These are phyloP conservation scores for Euzophera pinguis DNA, from an alignment of 2,888 invertebrate species.

Conservation along the genomic window DNA sequence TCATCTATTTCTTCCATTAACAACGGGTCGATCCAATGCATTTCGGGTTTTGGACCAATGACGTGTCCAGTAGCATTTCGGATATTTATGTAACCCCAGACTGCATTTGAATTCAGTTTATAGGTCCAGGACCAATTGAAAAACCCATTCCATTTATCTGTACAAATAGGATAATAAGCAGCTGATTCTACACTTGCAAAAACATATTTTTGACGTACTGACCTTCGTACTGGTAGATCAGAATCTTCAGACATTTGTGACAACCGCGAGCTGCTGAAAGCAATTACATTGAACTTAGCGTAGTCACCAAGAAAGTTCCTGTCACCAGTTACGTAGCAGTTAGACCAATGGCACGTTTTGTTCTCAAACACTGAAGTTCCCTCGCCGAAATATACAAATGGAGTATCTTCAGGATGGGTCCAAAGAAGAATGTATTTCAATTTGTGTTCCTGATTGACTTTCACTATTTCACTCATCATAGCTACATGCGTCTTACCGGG, in stretches of 20 bases:
- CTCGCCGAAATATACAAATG: conserved; percentile 46
- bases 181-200: conserved; percentile 55
- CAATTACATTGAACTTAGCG: conserved; percentile 46
- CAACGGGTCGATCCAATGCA: conserved; percentile 37
- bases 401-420: conserved; percentile 42
- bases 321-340: conserved; percentile 55
- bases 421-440: conserved; percentile 55
- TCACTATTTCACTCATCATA: not conserved
- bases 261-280: conserved; percentile 53
- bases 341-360: conserved; percentile 45
- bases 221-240: conserved; percentile 38
- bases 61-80: conserved; percentile 37
- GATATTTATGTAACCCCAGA: conserved; percentile 52
- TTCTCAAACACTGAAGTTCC: conserved; percentile 43
- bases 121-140: conserved; percentile 72
- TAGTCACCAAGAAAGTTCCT: conserved; percentile 35
- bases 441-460: not conserved
- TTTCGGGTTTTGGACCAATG: conserved; percentile 40
- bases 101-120: conserved; percentile 49
- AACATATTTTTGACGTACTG: conserved; percentile 48
- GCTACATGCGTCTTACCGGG: not conserved
- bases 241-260: conserved; percentile 20
- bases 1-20: conserved; percentile 34
- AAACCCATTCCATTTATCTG: conserved; percentile 39
- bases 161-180: conserved; percentile 44